Base-by-base conservation (phyloP, 2,797 vertebrate species). In the Serranus cabrilla region DNA sequence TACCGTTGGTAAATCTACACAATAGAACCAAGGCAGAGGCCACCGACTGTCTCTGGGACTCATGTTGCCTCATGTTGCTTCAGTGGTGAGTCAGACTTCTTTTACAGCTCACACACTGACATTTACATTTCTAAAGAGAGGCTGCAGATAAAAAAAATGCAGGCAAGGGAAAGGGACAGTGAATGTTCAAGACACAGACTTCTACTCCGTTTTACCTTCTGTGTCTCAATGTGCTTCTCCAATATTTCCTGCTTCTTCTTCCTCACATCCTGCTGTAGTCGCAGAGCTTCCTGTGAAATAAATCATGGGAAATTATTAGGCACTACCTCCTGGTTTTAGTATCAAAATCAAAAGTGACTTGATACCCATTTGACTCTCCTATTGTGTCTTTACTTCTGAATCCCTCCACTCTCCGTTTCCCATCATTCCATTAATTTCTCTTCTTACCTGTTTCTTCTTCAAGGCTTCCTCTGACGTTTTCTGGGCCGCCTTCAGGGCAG, bases 191-290 rank as follows among this genome's bases (percentile, higher is more conserved):
- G 1, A 17, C 3, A 5, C 1, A 34, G 21, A 9, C n/a, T 2
- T 42, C 11, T 11, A 0, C 45, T 70, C 3, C 5, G 27, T 73
- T 37, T 84, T 57, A 99, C 98, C 96, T 99, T 99, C 87, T 99
- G 98, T 43, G 98, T 97, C 93, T 99, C 97, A 72, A 99, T 99
- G 90, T 99, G 97, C 86, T 99, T 99, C 93, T 98, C 98, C 86
- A 99, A 90, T 90, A 99, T 99, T 91, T 99, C 98, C 89, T 98
- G 98, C 78, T 99, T 99, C 94, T 98, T 98, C 94, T 97, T 99
- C 74, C 97, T 94, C 25, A 99, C 97, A 73, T 99, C 97, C 86
- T 98, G 97, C 79, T 99, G 98, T 83, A 99, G 95, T 91, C 95
- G 95, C 31, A 99, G 80, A 21, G 98, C 96, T 90, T 99, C 98